Base-by-base conservation (phyloP, 2,888 invertebrate genomes). In the Cotesia congregata region DNA sequence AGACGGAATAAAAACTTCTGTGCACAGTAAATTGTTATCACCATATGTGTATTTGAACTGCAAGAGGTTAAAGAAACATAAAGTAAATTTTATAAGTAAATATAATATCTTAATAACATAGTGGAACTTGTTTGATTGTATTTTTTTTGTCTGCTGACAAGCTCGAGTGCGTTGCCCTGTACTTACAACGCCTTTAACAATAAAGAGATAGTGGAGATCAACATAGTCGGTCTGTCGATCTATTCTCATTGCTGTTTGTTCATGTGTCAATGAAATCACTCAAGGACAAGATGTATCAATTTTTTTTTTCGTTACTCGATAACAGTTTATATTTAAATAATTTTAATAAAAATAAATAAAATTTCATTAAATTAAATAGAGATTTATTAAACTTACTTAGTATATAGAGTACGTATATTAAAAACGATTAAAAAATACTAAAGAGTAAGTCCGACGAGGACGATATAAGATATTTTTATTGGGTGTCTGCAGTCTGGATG, bases 401-500 rank as follows among this genome's bases (percentile, higher is more conserved):
- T n/a, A n/a, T n/a, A 6, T 15, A 62, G 1, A 6, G 62, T 62
- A 62, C 20, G 30, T 65, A 6, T 65, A 65, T 65, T 30, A 7
- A 20, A 65, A 7, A 65, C 9, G 38, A 30, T 65, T 30, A 5
- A 30, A 65, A 65, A 65, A 17, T 15, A 62, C 64, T 12, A n/a
- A 70, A 67, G 41, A 17, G 7, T 59, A 20, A 39, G 64, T 39
- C 74, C 76, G 79, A 77, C 80, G 79, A 75, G 77, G 78, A 78
- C 79, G 82, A 81, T 81, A 80, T 80, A 83, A 85, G 85, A 85
- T 86, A 87, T 85, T 88, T 86, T 86, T 87, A 86, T 87, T 87
- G 85, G 82, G 78, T 83, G 86, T 87, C 87, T 87, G 85, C 84
- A 86, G 87, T 85, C 86, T 86, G 86, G 85, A 86, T 85, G 86